Base-by-base conservation (phyloP, 64 coral and sea anemone species). In the Stichodactyla mertensii region DNA sequence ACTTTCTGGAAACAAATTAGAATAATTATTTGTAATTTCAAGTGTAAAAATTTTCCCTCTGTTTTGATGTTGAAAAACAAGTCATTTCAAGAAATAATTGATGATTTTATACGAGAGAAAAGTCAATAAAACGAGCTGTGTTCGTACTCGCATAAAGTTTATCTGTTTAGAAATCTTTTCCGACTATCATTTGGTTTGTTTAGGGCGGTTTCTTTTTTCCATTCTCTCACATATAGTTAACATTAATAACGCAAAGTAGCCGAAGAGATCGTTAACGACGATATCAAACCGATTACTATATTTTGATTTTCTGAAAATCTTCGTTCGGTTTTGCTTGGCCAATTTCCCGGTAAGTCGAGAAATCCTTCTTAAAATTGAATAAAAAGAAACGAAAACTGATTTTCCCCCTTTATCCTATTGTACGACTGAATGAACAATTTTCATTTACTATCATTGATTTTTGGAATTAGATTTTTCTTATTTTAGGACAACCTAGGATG, bases 171-270 rank as follows among this genome's bases (percentile, higher is more conserved):
- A 1, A 9, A 74, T 74, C 69, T 74, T 10, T 31, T 74, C 69
- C 6, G 69, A 2, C 23, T 74, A 74, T 74, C 69, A 31, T 74
- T 23, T 74, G 27, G 69, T 74, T 74, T 74, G 69, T 74, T 74
- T 74, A 27, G 69, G 69, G 10, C 69, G 69, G 69, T 74, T 74
- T 74, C 69, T 27, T 74, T 27, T 36, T 31, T 74, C 69, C 12
- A 74, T 74, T 23, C 69, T 74, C 27, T 74, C 69, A 28, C n/a
- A 31, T 27, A 26, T 74, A 74, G 69, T 74, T 74, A 27, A 31
- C 78, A 81, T 81, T 81, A 81, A 81, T 81, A 81, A 55, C 18
- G 51, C 16, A 81, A 53, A 52, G 78, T 55, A 53, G 19, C 78
- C 78, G 78, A 81, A 81, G n/a, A 81, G 78, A 81, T 81, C 4